phyloP scores from a whole-genome alignment of 2,797 vertebrate species.

The Aotus griseimembra region DNA sequence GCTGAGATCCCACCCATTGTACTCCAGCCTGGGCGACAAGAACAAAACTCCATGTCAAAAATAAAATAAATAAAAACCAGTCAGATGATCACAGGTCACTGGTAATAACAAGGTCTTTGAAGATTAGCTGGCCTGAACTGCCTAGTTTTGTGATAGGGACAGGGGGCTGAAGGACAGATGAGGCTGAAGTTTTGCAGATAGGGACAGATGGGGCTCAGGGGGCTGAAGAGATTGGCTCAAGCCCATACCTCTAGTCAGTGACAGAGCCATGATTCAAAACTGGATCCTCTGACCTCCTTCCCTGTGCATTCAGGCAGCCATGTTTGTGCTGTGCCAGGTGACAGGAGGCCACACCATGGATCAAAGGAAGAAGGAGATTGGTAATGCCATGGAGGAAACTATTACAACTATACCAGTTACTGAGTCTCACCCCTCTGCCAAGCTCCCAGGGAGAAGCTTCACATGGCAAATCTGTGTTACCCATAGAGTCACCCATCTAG shows the following conservation, averaged over 20 bases:
- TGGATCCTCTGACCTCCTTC: no score
- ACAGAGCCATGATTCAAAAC: not conserved
- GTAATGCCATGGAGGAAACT: not conserved
- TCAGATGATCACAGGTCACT: not conserved
- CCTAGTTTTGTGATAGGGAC: not conserved
- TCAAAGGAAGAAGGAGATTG: not conserved
- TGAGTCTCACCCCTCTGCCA: not conserved
- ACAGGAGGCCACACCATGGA: not conserved
- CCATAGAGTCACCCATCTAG: not conserved
- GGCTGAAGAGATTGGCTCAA: not conserved
- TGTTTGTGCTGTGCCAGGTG: not conserved
- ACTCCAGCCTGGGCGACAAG: no score
- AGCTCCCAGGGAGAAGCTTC: not conserved
- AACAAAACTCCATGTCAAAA: no score
- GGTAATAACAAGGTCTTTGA: not conserved
- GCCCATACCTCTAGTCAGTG: not conserved
- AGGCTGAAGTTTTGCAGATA: not conserved
- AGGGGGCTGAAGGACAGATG: not conserved
- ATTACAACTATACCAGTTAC: not conserved
- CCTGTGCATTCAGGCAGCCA: fast-evolving
- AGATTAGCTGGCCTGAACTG: not conserved
- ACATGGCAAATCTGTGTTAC: not conserved
- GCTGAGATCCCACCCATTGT: no score
- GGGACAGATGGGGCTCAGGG: not conserved
- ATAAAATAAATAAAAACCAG: not conserved